A percentile compares a stretch with the other conserved stretches of the same genome.
phyloP scores from a whole-genome alignment of 2,797 vertebrate genomes.

The Bradypodion ventrale region DNA sequence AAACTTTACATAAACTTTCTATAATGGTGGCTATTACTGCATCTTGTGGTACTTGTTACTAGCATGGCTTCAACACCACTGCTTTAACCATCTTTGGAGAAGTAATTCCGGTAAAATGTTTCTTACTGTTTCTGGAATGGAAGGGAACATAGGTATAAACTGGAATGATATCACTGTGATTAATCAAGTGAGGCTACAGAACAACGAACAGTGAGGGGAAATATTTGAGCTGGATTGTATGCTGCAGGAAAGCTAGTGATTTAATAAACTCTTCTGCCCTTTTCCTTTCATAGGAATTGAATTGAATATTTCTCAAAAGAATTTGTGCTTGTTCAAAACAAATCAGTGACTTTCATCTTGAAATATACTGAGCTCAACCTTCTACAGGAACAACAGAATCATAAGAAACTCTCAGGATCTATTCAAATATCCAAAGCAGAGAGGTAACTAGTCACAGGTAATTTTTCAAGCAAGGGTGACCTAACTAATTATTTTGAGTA shows the following conservation, averaged over 20 bases:
- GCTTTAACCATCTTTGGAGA: neutral
- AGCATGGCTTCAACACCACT: neutral
- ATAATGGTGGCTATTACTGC: neutral
- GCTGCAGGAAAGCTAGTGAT: neutral
- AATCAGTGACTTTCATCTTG: neutral
- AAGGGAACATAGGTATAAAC: neutral
- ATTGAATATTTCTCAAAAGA: neutral
- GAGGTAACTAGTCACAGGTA: too few relatives aligned
- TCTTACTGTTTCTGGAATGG: neutral
- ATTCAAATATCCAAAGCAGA: neutral
- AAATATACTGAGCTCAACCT: neutral
- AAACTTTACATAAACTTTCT: too few relatives aligned
- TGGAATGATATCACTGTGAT: neutral
- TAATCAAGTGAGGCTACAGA: too few relatives aligned
- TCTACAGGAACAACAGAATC: neutral
- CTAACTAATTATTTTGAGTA: too few relatives aligned
- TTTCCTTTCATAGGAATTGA: neutral
- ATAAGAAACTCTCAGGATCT: neutral
- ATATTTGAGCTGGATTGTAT: neutral
- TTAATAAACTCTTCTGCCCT: slow-evolving; percentile 6
- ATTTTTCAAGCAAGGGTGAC: too few relatives aligned
- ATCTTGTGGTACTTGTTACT: neutral
- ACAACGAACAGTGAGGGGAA: neutral
- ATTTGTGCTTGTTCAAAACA: neutral
- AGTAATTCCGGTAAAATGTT: neutral